Conservation (phyloP, 2,797 vertebrate genomes). For the Selene dorsalis region DNA sequence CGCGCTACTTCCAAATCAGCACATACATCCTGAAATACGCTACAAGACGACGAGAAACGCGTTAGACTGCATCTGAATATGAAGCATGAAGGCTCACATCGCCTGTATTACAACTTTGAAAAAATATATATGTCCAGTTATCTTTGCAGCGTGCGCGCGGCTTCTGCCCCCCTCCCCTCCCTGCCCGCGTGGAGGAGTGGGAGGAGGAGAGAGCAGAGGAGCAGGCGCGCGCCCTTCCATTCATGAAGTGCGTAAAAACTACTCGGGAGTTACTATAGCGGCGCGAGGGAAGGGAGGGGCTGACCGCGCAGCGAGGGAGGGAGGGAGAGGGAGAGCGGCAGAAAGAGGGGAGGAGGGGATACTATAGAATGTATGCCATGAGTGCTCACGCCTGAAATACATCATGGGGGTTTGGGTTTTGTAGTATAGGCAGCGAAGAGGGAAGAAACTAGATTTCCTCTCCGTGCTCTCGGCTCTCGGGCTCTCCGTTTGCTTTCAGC, state of each 20-base stretch:
- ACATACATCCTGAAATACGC: neutral
- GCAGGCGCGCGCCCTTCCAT: slow-evolving; percentile 76
- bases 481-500: neutral
- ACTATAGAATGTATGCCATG: slow-evolving; percentile 63
- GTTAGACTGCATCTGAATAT: rapidly evolving
- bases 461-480: neutral
- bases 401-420: neutral
- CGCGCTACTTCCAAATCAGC: neutral
- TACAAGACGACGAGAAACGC: neutral
- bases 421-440: neutral
- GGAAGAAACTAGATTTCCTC: neutral
- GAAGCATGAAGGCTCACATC: neutral
- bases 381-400: slow-evolving; percentile 29
- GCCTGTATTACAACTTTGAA: too few relatives aligned
- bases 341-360: slow-evolving; percentile 31
- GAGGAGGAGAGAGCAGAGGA: slow-evolving; percentile 13
- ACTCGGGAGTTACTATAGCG: slow-evolving; percentile 78
- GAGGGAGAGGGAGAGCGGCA: slow-evolving; percentile 2
- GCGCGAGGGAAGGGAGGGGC: slow-evolving; percentile 68
- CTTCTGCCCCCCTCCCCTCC: neutral
- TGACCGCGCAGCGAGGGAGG: neutral
- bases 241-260: slow-evolving; percentile 81
- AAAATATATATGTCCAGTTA: neutral
- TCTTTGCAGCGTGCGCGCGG: neutral
- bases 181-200: neutral